Base-by-base conservation (phyloP, 2,113 vertebrate species). In the Lates calcarifer region DNA sequence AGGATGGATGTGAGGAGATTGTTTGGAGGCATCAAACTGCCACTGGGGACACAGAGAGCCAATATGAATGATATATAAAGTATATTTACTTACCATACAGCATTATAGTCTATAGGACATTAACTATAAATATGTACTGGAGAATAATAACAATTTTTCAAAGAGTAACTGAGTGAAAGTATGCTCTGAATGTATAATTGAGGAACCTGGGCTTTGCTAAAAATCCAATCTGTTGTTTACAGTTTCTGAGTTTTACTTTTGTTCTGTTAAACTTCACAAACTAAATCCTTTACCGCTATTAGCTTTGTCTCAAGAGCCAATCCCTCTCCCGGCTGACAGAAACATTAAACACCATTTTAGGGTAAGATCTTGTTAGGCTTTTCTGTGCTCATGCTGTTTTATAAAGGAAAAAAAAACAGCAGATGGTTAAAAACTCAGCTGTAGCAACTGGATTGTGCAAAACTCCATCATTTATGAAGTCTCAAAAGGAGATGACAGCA, bases 1-100 rank as follows among this genome's bases (percentile, higher is more conserved):
- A 71, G 72, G 72, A 84, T 83, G 84, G 66, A 82, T 64, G 49
- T 2, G 1, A 80, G 45, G 60, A 61, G 77, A 83, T 63, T 67
- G 64, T 64, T 80, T 15, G 15, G 41, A 71, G 73, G 47, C 72
- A 80, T 61, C 62, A 77, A 74, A 58, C 49, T 35, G 49, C 71
- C 77, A 37, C 69, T 49, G 28, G 73, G 71, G 64, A 70, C 33
- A 35, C 22, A 60, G 20, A 26, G 41, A 74, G 14, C 31, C 67
- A 55, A 22, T 45, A 74, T 68, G 43, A 86, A 53, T 39, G 41
- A 68, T 33, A 56, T 49, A 28, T 57, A 79, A 76, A 74, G n/a
- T 49, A 18, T 60, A 60, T 75, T 74, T 74, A 70, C 63, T 76
- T 56, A 66, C 29, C 2, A 14, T 62, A 61, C 26, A 29, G 45